Evolutionary conservation across 1,140 invertebrate genomes (phyloP).

Genomic region (Laodelphax striatellus): DNA sequence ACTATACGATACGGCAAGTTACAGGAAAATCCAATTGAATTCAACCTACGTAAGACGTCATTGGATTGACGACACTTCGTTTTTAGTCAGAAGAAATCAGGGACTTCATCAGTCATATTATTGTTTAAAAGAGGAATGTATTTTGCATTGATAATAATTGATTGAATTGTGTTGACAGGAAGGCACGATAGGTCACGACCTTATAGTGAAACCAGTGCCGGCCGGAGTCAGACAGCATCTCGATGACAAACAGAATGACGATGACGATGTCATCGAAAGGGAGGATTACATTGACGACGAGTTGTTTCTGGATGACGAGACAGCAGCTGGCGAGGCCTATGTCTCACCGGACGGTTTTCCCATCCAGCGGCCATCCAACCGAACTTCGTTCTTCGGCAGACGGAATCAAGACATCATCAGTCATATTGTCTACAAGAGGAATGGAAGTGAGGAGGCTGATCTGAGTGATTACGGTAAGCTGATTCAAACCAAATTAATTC

Average conservation of each 20-base stretch:
- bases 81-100: no score
- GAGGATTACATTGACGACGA: constrained; percentile 58
- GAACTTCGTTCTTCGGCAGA: background rate
- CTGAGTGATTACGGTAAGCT: constrained; percentile 57
- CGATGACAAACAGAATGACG: constrained; percentile 30
- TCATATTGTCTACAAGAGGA: constrained; percentile 53
- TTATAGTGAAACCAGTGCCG: constrained; percentile 76
- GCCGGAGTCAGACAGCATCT: constrained; percentile 39
- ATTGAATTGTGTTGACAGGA: constrained; percentile 53
- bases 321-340: constrained; percentile 35
- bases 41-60: no score
- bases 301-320: constrained; percentile 34
- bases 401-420: constrained; percentile 22
- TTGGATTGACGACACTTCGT: no score
- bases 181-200: constrained; percentile 77
- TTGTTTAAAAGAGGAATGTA: no score
- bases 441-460: constrained; percentile 35
- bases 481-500: no score
- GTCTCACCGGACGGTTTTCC: constrained; percentile 35
- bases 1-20: no score
- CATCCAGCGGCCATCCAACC: constrained; percentile 25
- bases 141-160: no score
- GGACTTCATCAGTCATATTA: no score
- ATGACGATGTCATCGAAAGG: constrained; percentile 41
- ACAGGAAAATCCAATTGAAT: no score